A percentile compares a stretch with the other conserved stretches of the same genome.
Conservation (phyloP, 2,113 vertebrate species). For the Solea solea region DNA sequence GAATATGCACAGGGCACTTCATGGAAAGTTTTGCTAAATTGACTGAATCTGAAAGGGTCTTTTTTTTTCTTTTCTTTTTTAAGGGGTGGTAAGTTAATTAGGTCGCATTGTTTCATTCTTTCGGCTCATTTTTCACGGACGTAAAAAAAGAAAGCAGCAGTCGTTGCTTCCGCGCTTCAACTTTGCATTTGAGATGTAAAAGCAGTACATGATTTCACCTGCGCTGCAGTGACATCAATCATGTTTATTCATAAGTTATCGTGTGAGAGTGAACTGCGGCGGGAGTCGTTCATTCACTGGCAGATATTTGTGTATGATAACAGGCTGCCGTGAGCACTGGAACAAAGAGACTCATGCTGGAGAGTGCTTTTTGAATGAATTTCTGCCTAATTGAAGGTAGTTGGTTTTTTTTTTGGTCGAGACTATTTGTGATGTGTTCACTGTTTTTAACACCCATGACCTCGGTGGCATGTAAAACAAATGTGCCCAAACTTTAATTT, state of each 20-base stretch:
- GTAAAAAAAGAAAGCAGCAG: conserved; percentile 19
- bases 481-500: background rate
- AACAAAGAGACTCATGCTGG: too few species aligned
- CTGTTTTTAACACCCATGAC: conserved; percentile 3
- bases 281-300: conserved; percentile 5
- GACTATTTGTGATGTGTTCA: background rate
- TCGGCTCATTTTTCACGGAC: conserved; percentile 31
- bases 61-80: conserved; percentile 5
- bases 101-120: conserved; percentile 47
- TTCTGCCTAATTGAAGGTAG: background rate
- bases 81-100: conserved; percentile 56
- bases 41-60: conserved; percentile 54
- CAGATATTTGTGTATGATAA: background rate
- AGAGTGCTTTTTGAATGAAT: background rate
- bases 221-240: background rate
- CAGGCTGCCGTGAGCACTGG: background rate
- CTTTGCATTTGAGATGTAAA: conserved; percentile 29
- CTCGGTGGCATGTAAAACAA: background rate
- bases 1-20: conserved; percentile 46
- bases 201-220: conserved; percentile 20
- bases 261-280: conserved; percentile 21
- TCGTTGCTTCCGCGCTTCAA: conserved; percentile 1
- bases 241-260: conserved; percentile 23
- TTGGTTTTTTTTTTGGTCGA: background rate
- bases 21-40: conserved; percentile 66